Conservation (phyloP, 2,888 invertebrate species). For the Esperia sulphurella region DNA sequence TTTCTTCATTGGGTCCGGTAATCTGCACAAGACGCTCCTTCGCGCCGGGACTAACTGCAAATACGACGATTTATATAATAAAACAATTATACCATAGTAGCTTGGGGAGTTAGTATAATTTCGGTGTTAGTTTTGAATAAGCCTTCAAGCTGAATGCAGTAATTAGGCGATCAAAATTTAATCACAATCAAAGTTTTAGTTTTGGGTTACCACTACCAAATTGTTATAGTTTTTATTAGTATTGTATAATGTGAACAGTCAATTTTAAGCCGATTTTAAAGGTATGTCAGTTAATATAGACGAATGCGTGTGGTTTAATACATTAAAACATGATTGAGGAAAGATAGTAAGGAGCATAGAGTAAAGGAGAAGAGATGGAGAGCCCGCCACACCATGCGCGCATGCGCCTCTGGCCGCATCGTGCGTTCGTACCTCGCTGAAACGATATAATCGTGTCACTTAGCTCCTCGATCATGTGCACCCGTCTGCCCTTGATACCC, state of each 20-base stretch:
- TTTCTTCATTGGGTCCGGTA: slow-evolving; percentile 95
- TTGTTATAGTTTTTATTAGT: neutral
- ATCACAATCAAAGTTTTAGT: neutral
- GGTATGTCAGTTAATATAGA: neutral
- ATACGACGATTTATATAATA: slow-evolving; percentile 13
- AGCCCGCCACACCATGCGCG: slow-evolving; percentile 67
- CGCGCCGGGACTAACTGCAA: slow-evolving; percentile 94
- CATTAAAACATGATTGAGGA: neutral
- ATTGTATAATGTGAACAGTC: neutral
- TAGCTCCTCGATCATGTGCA: slow-evolving; percentile 99
- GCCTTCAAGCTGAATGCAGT: slow-evolving; percentile 53
- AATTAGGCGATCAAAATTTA: slow-evolving; percentile 39
- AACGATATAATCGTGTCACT: slow-evolving; percentile 99
- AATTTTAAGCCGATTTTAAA: neutral
- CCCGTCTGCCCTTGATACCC: slow-evolving; percentile 98
- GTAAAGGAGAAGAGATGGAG: slow-evolving; percentile 21
- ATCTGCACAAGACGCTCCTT: slow-evolving; percentile 97
- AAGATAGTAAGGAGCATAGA: neutral
- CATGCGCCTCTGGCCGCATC: slow-evolving; percentile 44
- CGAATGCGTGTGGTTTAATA: neutral
- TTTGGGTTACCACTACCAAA: neutral
- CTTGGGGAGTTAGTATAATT: slow-evolving; percentile 19
- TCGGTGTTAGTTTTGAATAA: slow-evolving; percentile 30
- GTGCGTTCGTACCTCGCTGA: slow-evolving; percentile 94
- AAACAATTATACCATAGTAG: neutral